Evolutionary conservation across 2,113 vertebrate species (phyloP).

Genomic region (Genyomyrus donnyi): DNA sequence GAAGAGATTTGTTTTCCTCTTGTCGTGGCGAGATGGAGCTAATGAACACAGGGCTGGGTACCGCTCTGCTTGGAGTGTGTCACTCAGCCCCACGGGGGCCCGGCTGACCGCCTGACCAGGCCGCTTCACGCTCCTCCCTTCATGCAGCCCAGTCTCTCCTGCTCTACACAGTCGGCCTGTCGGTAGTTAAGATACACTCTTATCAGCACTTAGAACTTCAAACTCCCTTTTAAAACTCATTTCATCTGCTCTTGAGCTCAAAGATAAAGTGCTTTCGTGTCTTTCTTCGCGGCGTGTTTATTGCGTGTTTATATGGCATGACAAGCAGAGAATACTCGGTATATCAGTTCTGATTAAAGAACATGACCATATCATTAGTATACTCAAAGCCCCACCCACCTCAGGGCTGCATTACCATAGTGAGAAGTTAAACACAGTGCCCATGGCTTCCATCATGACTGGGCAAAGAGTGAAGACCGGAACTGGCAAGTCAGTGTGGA

Average conservation of each 20-base stretch:
- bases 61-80: neutral
- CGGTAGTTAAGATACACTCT: neutral
- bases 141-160: slow-evolving; percentile 34
- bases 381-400: neutral
- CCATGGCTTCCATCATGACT: neutral
- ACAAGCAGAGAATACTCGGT: neutral
- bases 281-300: neutral
- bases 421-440: neutral
- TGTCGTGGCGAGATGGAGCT: slow-evolving; percentile 18
- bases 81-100: neutral
- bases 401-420: neutral
- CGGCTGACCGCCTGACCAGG: neutral
- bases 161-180: slow-evolving; percentile 32
- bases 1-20: slow-evolving; percentile 31
- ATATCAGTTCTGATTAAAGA: neutral
- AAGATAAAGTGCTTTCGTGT: neutral
- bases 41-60: slow-evolving; percentile 25
- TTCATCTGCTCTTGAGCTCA: neutral
- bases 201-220: slow-evolving; percentile 23
- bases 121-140: slow-evolving; percentile 29
- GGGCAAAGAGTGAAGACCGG: neutral
- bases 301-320: neutral
- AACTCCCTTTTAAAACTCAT: slow-evolving; percentile 27
- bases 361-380: neutral
- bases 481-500: neutral